Conservation (phyloP, 2,797 vertebrate species). For the Rhinophrynus dorsalis region DNA sequence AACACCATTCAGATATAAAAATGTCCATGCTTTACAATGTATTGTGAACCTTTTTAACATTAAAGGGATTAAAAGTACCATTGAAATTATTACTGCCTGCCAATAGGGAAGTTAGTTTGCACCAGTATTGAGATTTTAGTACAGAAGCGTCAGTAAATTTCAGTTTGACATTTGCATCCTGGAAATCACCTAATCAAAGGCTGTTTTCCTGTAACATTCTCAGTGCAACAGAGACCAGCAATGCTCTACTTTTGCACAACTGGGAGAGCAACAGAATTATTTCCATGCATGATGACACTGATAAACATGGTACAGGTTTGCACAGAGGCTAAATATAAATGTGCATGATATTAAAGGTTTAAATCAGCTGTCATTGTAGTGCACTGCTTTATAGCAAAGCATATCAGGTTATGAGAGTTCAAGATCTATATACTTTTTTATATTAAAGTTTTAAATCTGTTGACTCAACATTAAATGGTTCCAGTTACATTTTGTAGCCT, state of each 20-base stretch:
- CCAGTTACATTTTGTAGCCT: constrained; percentile 13
- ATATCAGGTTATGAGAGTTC: constrained; percentile 1
- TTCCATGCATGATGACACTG: neutral
- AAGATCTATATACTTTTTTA: constrained; percentile 7
- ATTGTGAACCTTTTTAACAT: too few relatives aligned
- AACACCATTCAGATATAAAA: neutral
- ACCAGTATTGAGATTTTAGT: too few relatives aligned
- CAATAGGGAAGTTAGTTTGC: too few relatives aligned
- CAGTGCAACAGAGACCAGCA: neutral
- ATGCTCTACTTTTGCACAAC: neutral
- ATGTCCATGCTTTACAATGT: too few relatives aligned
- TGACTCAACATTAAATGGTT: constrained; percentile 24
- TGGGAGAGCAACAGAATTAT: neutral
- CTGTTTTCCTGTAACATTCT: too few relatives aligned
- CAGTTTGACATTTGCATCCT: too few relatives aligned
- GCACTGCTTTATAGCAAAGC: neutral
- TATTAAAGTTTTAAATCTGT: constrained; percentile 50
- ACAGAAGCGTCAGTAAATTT: too few relatives aligned
- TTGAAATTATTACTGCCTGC: too few relatives aligned
- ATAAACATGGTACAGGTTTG: neutral
- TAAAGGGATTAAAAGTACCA: too few relatives aligned
- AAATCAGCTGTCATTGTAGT: constrained; percentile 26
- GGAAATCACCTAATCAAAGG: too few relatives aligned
- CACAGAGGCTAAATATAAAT: constrained; percentile 14
- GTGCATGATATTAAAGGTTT: constrained; percentile 33